Conservation (phyloP, 2,888 invertebrate genomes). For the Apodemia mormo region DNA sequence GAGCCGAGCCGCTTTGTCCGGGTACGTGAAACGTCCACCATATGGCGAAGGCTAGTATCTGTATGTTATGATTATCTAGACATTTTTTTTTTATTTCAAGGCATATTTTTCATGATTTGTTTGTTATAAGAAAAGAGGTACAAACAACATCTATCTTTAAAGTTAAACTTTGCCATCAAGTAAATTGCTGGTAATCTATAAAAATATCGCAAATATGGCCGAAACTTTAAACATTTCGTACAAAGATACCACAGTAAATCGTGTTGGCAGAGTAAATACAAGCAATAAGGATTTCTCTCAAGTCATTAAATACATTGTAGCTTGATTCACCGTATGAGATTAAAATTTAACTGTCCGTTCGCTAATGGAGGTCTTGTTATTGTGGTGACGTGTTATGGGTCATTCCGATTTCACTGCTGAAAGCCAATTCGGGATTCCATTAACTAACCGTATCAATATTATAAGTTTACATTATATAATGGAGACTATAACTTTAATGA, state of each 20-base stretch:
- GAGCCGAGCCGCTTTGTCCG: no score
- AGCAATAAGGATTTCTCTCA: constrained; percentile 32
- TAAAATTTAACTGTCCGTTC: constrained; percentile 51
- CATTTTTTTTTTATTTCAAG: no score
- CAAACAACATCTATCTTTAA: no score
- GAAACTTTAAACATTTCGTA: constrained; percentile 21
- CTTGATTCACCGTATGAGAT: constrained; percentile 35
- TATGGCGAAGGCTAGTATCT: no score
- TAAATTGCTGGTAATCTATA: constrained; percentile 3
- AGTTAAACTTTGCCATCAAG: neutral
- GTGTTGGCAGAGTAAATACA: constrained; percentile 28
- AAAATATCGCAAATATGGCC: constrained; percentile 9
- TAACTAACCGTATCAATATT: constrained; percentile 6
- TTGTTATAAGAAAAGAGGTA: no score
- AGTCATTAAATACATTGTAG: constrained; percentile 34
- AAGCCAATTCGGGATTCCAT: constrained; percentile 15
- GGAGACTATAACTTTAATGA: neutral
- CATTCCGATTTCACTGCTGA: constrained; percentile 9
- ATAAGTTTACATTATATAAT: neutral
- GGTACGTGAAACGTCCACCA: no score
- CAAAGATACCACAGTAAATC: constrained; percentile 18
- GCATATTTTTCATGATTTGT: no score
- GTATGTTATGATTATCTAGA: no score
- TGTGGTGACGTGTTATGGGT: constrained; percentile 16
- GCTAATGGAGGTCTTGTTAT: constrained; percentile 34